Evolutionary conservation across 35 echinoderm and acorn worm genomes (phyloP).

Genomic region (Strongylocentrotus purpuratus): DNA sequence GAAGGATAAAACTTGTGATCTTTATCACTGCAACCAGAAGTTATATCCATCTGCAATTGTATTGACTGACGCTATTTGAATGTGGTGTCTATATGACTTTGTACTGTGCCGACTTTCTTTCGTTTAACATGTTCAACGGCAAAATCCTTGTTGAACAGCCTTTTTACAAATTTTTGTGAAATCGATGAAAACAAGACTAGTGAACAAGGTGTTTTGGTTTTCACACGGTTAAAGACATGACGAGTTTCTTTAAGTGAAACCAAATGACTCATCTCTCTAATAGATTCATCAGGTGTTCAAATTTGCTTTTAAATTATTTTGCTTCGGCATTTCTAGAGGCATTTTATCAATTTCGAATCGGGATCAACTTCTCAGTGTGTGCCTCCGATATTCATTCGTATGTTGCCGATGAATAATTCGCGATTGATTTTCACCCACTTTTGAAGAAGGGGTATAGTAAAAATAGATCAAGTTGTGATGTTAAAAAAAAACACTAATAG

Average conservation of each 20-base stretch:
- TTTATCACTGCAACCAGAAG: not conserved
- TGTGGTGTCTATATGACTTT: not conserved
- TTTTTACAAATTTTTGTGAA: not conserved
- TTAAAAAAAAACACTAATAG: too few species aligned
- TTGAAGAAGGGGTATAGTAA: not conserved
- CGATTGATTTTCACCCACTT: not conserved
- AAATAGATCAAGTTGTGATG: too few species aligned
- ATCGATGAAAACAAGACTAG: not conserved
- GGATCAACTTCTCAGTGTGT: too few species aligned
- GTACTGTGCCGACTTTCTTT: not conserved
- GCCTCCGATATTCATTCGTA: too few species aligned
- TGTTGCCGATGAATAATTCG: not conserved
- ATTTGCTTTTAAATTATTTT: not conserved
- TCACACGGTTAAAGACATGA: not conserved
- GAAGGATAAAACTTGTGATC: not conserved
- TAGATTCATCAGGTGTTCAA: conserved; percentile 2
- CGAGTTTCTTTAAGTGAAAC: not conserved
- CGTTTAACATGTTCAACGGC: not conserved
- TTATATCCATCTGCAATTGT: not conserved
- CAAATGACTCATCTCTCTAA: not conserved
- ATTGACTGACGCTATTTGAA: not conserved
- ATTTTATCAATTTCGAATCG: not conserved
- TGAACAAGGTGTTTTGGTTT: not conserved
- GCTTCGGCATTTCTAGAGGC: not conserved
- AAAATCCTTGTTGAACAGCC: not conserved